These are phyloP conservation scores for Pangasius larnaudii DNA, from an alignment of 2,797 vertebrate species.

Conservation along the genomic window DNA sequence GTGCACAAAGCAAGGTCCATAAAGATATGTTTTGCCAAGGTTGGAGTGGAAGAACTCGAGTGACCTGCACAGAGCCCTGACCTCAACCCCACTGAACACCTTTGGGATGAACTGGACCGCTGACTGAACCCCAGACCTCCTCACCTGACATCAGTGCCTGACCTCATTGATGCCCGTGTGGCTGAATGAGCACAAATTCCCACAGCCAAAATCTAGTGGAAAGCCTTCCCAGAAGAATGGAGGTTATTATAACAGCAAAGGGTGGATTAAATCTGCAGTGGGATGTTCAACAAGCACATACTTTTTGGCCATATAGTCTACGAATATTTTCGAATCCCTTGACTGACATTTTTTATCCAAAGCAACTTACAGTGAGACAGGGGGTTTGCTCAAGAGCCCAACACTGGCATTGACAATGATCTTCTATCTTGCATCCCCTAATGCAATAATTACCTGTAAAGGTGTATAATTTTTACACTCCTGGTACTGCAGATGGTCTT, in stretches of 20 bases:
- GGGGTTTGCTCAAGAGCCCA: background rate
- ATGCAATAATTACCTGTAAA: background rate
- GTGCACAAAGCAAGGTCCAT: background rate
- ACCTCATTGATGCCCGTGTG: background rate
- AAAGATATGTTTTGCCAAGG: background rate
- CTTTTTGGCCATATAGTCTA: no score
- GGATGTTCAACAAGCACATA: no score
- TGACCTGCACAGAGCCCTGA: background rate
- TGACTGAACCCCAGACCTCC: background rate
- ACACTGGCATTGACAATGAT: background rate
- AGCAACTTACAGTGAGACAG: background rate
- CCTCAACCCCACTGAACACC: background rate
- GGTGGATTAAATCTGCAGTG: background rate
- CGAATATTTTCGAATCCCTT: background rate
- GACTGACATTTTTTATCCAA: background rate
- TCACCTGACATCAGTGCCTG: background rate
- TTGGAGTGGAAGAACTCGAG: background rate
- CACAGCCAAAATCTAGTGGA: background rate
- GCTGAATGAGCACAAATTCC: background rate
- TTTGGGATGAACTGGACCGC: background rate
- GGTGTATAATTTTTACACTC: background rate
- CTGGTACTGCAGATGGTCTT: background rate
- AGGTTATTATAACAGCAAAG: background rate
- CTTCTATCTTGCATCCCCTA: background rate
- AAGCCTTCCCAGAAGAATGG: background rate